Base-by-base conservation (phyloP, 2,113 vertebrate species). In the Oryzias melastigma region DNA sequence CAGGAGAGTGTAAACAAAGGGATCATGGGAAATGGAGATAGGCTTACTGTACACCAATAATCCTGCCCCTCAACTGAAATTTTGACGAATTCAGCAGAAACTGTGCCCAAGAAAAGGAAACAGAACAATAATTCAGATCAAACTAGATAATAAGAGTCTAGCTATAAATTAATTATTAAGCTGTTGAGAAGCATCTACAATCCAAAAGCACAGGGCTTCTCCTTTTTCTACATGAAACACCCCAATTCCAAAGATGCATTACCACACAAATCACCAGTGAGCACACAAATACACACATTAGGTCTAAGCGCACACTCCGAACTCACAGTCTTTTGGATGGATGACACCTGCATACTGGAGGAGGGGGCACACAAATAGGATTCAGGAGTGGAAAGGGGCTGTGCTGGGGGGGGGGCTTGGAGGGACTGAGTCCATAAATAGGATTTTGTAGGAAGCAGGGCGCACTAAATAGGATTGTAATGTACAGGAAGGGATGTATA, bases 401-500 rank as follows among this genome's bases (percentile, higher is more conserved):
- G 64, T 54, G 58, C 14, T 35, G 72, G 35, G 74, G 22, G 44
- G 55, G 78, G 18, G 52, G 70, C 0, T 55, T 52, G 76, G 27
- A 50, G 75, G 73, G 75, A 78, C 70, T 59, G 71, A 78, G 67
- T 83, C 76, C 84, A 84, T 85, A 88, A 88, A 89, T 89, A 86
- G 83, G 86, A 89, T 85, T 87, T 83, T 85, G 81, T 85, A 83
- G 81, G 82, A 85, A 87, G 78, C 85, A 85, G 83, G 77, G 80
- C 41, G 16, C 69, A 68, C 77, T 88, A 90, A 90, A 90, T 90
- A 86, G 86, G 88, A 87, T 90, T 88, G 88, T 88, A 88, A 90
- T 90, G 86, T 86, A 87, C 80, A 83, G 80, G 78, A 83, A 78
- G 66, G 77, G 84, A 73, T 85, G 85, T 84, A 86, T 87, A 90